Percentiles rank a stretch among this genome's conserved stretches.
phyloP scores from a whole-genome alignment of 2,113 vertebrate genomes.

The Microcebus ravelobensis region DNA sequence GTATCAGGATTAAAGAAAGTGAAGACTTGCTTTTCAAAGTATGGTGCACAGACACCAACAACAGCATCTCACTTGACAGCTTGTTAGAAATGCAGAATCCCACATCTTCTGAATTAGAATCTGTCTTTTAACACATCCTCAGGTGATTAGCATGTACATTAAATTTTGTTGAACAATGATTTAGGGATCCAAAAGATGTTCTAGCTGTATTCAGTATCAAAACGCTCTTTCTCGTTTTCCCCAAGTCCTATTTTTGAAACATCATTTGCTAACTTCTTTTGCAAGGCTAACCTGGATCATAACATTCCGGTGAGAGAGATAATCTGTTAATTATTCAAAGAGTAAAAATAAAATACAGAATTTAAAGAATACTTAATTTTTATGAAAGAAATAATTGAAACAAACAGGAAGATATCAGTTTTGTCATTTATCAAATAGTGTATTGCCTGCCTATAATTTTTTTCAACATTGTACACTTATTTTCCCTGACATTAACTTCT shows the following conservation, averaged over 20 bases:
- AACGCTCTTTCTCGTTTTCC: neutral
- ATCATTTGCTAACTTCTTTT: neutral
- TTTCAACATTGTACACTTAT: neutral
- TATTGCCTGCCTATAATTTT: neutral
- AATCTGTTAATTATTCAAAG: conserved; percentile 10
- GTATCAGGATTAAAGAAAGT: neutral
- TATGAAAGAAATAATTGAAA: neutral
- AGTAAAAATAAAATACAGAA: conserved; percentile 26
- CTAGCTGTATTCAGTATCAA: neutral
- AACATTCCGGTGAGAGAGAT: neutral
- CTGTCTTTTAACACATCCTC: neutral
- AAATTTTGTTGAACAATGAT: neutral
- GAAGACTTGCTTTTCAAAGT: neutral
- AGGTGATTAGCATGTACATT: neutral
- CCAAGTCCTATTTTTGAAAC: neutral
- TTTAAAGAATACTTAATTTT: conserved; percentile 13
- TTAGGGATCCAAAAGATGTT: neutral
- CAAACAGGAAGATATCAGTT: neutral
- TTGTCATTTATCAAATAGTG: neutral
- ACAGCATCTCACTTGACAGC: neutral
- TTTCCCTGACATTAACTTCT: neutral
- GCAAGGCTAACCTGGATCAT: neutral
- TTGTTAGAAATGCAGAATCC: neutral
- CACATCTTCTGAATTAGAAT: neutral
- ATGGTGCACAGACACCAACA: neutral